Percentiles rank a stretch among this genome's conserved stretches.
These are phyloP conservation scores for Thalassarche chlororhynchos DNA, from an alignment of 2,113 vertebrate genomes.

Conservation along the genomic window DNA sequence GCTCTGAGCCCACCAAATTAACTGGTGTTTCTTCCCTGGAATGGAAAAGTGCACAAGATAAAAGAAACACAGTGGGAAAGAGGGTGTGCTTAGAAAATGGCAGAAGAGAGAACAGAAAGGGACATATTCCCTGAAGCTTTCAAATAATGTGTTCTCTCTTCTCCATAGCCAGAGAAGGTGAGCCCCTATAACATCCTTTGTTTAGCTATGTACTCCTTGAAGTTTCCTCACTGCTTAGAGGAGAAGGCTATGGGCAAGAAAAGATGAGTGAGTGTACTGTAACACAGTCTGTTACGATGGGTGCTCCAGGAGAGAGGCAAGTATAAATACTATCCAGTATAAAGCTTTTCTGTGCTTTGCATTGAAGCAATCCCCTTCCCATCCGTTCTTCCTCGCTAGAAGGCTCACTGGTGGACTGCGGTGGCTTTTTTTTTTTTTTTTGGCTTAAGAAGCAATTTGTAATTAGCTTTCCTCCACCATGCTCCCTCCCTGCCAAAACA, in stretches of 20 bases:
- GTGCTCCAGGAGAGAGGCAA: neutral
- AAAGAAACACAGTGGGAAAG: neutral
- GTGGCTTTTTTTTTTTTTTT: neutral
- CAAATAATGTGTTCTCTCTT: neutral
- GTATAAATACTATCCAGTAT: neutral
- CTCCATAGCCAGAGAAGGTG: neutral
- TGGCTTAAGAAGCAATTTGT: neutral
- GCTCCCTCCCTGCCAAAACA: constrained; percentile 35
- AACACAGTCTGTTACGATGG: neutral
- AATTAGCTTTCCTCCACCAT: constrained; percentile 9
- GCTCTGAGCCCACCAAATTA: neutral
- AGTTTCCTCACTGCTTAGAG: neutral
- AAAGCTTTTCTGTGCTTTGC: neutral
- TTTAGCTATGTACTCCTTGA: neutral
- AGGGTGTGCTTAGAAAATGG: neutral
- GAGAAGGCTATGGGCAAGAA: neutral
- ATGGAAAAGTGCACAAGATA: accelerated
- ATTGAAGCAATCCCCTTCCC: neutral
- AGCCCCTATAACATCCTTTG: neutral
- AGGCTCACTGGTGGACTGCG: neutral
- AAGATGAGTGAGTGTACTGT: neutral
- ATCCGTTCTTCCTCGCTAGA: neutral
- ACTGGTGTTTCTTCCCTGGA: neutral
- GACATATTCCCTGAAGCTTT: neutral
- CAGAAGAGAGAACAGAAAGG: neutral